Conservation (phyloP, 1,140 invertebrate genomes). For the Drosophila miranda region DNA sequence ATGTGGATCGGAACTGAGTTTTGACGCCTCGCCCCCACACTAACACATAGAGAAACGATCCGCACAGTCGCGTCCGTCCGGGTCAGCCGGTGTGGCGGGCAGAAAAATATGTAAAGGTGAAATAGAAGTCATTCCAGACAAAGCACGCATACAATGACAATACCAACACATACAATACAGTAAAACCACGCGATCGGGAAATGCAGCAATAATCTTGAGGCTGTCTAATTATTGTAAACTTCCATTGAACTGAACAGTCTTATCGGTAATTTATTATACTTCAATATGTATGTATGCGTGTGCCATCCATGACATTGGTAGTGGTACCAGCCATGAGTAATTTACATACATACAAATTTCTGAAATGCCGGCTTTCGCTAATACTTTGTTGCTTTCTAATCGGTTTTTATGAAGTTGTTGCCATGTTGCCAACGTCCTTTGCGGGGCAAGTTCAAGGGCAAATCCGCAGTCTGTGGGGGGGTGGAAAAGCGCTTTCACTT, state of each 20-base stretch:
- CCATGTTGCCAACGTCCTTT: conserved; percentile 57
- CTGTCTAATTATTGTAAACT: conserved; percentile 38
- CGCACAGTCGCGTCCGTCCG: conserved; percentile 19
- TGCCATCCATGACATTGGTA: neutral
- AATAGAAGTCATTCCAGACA: conserved; percentile 77
- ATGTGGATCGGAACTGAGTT: conserved; percentile 32
- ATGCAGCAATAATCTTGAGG: conserved; percentile 59
- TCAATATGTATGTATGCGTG: neutral
- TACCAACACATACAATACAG: conserved; percentile 16
- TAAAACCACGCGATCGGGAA: conserved; percentile 60
- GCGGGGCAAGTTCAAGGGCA: conserved; percentile 66
- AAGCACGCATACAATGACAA: conserved; percentile 23
- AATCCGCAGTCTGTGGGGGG: conserved; percentile 32
- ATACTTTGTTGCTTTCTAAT: neutral
- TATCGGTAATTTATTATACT: conserved; percentile 30
- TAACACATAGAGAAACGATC: conserved; percentile 18
- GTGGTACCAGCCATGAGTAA: conserved; percentile 4
- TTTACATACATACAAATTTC: neutral
- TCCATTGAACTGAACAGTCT: conserved; percentile 12
- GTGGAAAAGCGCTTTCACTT: conserved; percentile 65
- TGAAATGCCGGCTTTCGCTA: neutral
- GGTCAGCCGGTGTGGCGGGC: conserved; percentile 21
- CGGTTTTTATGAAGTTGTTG: conserved; percentile 6
- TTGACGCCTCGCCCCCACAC: conserved; percentile 9
- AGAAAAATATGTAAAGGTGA: conserved; percentile 72